Evolutionary conservation across 2,797 vertebrate species (phyloP).

Genomic region (Otus scops): DNA sequence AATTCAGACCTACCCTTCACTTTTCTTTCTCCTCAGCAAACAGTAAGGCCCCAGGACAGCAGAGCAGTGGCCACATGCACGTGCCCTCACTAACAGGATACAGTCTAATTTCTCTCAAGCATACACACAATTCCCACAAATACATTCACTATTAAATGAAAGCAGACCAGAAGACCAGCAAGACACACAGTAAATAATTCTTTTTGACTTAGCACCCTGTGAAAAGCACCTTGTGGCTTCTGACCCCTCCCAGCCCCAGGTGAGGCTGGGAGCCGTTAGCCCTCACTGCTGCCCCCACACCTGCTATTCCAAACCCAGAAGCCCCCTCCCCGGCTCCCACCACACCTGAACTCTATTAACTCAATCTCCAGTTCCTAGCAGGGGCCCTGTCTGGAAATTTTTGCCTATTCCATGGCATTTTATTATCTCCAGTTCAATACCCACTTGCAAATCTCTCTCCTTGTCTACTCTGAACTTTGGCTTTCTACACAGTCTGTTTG

Average conservation of each 20-base stretch:
- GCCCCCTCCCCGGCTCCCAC: not conserved
- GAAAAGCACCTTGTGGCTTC: not conserved
- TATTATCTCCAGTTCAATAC: not conserved
- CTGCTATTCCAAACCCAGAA: too few species aligned
- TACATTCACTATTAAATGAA: fast-evolving
- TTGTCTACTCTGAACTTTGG: not conserved
- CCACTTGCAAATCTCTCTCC: not conserved
- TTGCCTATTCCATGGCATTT: not conserved
- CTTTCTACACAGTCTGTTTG: not conserved
- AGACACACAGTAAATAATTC: not conserved
- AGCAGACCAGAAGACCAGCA: not conserved
- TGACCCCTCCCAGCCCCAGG: not conserved
- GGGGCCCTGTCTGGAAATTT: not conserved
- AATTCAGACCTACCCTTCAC: not conserved
- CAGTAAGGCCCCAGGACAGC: not conserved
- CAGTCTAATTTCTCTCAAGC: not conserved
- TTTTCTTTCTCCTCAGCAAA: not conserved
- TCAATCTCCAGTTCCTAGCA: not conserved
- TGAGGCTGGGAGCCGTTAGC: not conserved
- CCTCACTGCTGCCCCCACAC: too few species aligned
- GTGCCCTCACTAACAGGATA: not conserved
- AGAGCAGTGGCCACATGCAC: fast-evolving
- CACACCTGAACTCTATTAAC: not conserved
- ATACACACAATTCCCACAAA: not conserved
- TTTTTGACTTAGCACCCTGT: fast-evolving